phyloP scores from a whole-genome alignment of 2,797 vertebrate species.

The Trichosurus vulpecula region DNA sequence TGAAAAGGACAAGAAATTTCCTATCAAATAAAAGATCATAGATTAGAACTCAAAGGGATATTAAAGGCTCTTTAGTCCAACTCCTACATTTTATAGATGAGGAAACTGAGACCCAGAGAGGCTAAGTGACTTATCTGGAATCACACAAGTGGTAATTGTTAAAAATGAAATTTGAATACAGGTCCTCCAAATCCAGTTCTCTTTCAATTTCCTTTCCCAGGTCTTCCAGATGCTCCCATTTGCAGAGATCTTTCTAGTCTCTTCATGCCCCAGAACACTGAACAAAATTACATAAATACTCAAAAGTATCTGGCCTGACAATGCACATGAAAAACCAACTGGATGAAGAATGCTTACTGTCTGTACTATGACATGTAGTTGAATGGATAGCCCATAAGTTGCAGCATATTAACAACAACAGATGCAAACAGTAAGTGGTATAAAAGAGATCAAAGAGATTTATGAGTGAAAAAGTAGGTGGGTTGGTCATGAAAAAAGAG shows the following conservation, averaged over 20 bases:
- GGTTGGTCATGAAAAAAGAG: background rate
- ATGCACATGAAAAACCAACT: background rate
- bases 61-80: background rate
- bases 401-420: background rate
- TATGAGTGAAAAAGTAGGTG: background rate
- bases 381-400: background rate
- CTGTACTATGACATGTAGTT: background rate
- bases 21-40: background rate
- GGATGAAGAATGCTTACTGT: background rate
- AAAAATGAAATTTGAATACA: background rate
- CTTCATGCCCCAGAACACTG: background rate
- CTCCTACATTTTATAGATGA: background rate
- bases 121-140: background rate
- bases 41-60: background rate
- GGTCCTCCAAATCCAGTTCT: background rate
- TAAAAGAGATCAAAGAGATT: background rate
- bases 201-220: background rate
- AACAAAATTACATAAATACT: background rate
- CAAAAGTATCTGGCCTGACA: background rate
- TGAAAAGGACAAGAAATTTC: background rate
- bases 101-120: background rate
- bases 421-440: background rate
- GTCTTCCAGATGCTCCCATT: background rate
- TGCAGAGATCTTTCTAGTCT: background rate
- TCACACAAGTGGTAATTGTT: background rate